Percentiles rank a stretch among this genome's conserved stretches.
These are phyloP conservation scores for Mantis religiosa DNA, from an alignment of 2,888 invertebrate genomes.

Conservation along the genomic window DNA sequence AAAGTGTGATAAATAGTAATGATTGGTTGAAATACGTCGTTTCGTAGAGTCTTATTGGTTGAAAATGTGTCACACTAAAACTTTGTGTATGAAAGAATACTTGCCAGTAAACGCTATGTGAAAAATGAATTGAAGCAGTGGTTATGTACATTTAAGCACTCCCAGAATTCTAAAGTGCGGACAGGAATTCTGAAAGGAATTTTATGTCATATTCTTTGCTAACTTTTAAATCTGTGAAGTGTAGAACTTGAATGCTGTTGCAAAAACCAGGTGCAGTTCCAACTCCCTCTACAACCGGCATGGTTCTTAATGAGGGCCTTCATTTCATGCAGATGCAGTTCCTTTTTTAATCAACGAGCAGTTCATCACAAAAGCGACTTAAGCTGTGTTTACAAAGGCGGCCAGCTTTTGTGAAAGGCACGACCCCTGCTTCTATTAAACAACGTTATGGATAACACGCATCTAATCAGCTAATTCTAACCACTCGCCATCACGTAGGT, in stretches of 20 bases:
- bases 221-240: not conserved
- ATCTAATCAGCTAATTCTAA: not conserved
- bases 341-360: not conserved
- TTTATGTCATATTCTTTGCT: not conserved
- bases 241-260: not conserved
- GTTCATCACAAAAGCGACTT: not conserved
- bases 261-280: not conserved
- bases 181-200: rapidly evolving
- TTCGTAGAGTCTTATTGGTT: no score
- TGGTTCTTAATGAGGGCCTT: not conserved
- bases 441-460: not conserved
- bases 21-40: no score
- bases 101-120: no score
- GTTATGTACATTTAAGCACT: no score
- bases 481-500: not conserved
- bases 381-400: not conserved
- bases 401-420: not conserved
- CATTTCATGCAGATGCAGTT: not conserved
- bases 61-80: no score
- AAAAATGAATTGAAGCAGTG: no score
- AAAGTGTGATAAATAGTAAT: no score
- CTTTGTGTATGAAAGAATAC: no score
- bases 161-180: no score
- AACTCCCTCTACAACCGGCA: not conserved
- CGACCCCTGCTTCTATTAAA: not conserved